Conservation (phyloP, 64 coral and sea anemone species). For the Montipora sp. region DNA sequence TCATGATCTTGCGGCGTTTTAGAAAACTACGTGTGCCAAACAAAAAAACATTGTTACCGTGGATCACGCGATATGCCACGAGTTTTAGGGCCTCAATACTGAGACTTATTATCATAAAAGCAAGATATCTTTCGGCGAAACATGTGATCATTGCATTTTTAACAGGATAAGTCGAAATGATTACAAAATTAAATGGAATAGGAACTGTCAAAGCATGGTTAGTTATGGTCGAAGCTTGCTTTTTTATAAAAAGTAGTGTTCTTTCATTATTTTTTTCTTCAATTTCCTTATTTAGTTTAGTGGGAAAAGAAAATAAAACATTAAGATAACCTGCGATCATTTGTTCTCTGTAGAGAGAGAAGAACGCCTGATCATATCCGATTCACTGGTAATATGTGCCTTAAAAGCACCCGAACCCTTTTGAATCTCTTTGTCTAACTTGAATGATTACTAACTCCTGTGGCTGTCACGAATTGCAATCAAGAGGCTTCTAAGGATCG, state of each 20-base stretch:
- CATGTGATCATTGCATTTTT: neutral
- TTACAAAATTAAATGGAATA: too few relatives aligned
- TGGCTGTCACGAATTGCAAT: too few relatives aligned
- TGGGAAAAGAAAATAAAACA: neutral
- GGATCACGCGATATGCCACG: neutral
- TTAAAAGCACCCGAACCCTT: too few relatives aligned
- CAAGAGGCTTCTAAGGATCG: too few relatives aligned
- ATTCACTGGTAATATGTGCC: too few relatives aligned
- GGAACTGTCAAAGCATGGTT: too few relatives aligned
- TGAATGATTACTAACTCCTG: too few relatives aligned
- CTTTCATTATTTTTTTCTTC: neutral
- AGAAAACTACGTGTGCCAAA: neutral
- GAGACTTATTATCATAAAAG: neutral
- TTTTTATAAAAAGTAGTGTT: too few relatives aligned
- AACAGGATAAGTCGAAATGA: neutral
- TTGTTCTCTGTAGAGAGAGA: too few relatives aligned
- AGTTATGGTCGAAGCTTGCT: too few relatives aligned
- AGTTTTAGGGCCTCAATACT: neutral
- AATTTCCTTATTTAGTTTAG: neutral
- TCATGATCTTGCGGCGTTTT: conserved; percentile 16
- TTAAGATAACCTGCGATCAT: neutral
- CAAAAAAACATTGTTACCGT: neutral
- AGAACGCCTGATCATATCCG: too few relatives aligned
- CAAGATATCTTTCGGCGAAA: neutral
- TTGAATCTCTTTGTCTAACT: too few relatives aligned